Evolutionary conservation across 2,888 invertebrate species (phyloP).

Genomic region (Rapana venosa): DNA sequence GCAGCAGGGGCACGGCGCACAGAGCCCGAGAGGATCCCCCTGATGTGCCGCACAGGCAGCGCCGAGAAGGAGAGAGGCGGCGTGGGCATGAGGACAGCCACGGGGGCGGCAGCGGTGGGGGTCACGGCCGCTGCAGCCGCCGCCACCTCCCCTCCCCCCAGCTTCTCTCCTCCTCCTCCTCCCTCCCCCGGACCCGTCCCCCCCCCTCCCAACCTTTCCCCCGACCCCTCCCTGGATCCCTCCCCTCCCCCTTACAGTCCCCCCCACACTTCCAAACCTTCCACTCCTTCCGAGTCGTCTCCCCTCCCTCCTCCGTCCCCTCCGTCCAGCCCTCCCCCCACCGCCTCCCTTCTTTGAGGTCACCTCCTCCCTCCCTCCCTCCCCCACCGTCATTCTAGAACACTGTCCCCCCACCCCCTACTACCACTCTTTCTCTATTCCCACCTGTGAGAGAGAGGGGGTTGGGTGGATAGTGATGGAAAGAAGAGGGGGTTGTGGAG

Average conservation of each 20-base stretch:
- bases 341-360: not conserved
- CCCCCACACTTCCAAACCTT: not conserved
- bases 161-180: not conserved
- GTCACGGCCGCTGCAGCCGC: constrained; percentile 43
- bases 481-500: not conserved
- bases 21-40: constrained; percentile 35
- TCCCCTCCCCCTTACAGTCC: not conserved
- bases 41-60: not conserved
- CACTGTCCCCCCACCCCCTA: not conserved
- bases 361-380: not conserved
- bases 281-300: not conserved
- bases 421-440: not conserved
- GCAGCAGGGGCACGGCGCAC: not conserved
- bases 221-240: not conserved
- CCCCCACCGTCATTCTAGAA: not conserved
- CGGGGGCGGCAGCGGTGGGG: constrained; percentile 40
- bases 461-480: not conserved
- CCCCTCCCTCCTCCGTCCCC: not conserved
- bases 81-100: constrained; percentile 40
- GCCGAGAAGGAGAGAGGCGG: not conserved
- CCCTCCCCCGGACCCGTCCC: not conserved
- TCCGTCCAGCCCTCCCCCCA: not conserved
- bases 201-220: not conserved
- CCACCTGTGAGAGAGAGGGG: not conserved
- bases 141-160: constrained; percentile 25